These are phyloP conservation scores for Tyria jacobaeae DNA, from an alignment of 2,888 invertebrate species.

Conservation along the genomic window DNA sequence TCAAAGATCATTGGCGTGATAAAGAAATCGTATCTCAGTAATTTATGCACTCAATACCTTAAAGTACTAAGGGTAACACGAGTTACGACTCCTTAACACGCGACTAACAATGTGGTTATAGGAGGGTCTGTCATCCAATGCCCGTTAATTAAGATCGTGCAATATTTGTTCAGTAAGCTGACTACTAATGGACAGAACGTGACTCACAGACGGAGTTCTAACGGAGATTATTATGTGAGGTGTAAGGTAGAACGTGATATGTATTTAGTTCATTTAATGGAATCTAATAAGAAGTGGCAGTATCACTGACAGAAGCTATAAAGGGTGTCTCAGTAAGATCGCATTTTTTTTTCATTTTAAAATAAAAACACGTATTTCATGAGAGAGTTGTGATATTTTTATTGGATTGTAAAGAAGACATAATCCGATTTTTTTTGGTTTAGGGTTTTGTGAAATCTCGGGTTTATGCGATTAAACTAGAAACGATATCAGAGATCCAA, in stretches of 20 bases:
- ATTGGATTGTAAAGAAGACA: no score
- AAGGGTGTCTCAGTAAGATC: no score
- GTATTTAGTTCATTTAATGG: neutral
- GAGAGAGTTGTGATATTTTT: no score
- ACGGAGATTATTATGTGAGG: conserved; percentile 1
- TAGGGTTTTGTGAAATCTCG: no score
- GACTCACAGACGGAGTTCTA: conserved; percentile 22
- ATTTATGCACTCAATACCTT: conserved; percentile 51
- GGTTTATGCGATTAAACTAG: no score
- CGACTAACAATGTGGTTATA: conserved; percentile 41
- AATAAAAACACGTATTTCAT: no score
- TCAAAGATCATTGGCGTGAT: conserved; percentile 15
- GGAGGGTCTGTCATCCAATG: conserved; percentile 26
- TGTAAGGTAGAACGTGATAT: neutral
- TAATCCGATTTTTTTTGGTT: no score
- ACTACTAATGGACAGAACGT: conserved; percentile 37
- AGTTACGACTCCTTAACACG: conserved; percentile 46
- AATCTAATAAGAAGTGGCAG: neutral
- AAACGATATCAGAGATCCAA: no score
- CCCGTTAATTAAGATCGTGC: conserved; percentile 36
- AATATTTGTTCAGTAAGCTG: conserved; percentile 35
- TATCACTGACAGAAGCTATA: no score
- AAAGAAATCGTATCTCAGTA: conserved; percentile 31
- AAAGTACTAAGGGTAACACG: conserved; percentile 29
- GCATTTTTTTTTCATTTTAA: no score